These are phyloP conservation scores for Hemibates koningsi DNA, from an alignment of 2,113 vertebrate species.

Conservation along the genomic window DNA sequence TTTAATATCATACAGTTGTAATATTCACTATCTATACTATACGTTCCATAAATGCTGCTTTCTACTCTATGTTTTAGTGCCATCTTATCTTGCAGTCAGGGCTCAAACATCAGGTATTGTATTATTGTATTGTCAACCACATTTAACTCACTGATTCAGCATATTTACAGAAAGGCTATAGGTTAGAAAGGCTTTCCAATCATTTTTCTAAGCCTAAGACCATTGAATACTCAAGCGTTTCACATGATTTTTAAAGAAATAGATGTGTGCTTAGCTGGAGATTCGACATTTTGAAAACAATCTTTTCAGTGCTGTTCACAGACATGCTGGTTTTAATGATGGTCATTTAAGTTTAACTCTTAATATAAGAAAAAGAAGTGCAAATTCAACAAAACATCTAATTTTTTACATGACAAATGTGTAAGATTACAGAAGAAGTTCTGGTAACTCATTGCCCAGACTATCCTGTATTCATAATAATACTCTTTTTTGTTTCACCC, in stretches of 20 bases:
- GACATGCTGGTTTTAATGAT: not conserved
- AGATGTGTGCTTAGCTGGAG: not conserved
- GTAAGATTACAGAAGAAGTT: accelerated
- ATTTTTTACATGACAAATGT: not conserved
- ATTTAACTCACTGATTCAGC: not conserved
- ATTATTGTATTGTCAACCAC: not conserved
- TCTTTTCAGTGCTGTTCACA: not conserved
- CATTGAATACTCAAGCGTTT: accelerated
- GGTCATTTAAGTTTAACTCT: not conserved
- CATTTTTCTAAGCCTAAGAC: accelerated
- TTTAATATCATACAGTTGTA: not conserved
- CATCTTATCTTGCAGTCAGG: not conserved
- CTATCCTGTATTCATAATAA: not conserved
- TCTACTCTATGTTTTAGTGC: accelerated
- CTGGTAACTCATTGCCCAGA: not conserved
- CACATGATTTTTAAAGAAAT: not conserved
- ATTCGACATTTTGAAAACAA: not conserved
- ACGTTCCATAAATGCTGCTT: not conserved
- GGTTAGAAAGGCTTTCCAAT: not conserved
- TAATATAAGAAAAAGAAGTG: not conserved
- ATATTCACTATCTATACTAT: not conserved
- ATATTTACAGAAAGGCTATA: not conserved
- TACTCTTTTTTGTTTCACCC: not conserved
- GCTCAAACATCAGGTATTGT: not conserved
- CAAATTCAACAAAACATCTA: not conserved